phyloP scores from a whole-genome alignment of 2,888 invertebrate species.

The Embidobia sp. region DNA sequence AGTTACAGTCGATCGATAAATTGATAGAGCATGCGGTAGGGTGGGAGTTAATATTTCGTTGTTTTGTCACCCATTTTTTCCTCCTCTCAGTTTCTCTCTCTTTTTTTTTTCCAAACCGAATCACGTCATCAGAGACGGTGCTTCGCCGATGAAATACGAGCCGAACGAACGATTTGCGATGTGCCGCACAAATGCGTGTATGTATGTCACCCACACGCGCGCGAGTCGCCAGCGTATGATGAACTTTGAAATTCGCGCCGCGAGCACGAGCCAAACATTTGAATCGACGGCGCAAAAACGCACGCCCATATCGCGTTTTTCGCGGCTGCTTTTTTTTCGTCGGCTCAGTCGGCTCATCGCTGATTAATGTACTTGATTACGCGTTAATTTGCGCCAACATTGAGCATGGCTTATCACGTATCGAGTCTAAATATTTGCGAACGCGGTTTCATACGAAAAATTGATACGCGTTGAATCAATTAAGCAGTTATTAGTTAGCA shows the following conservation, averaged over 20 bases:
- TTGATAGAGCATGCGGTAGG: slow-evolving; percentile 65
- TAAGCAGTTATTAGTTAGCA: too few relatives aligned
- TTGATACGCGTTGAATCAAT: too few relatives aligned
- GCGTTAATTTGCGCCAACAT: slow-evolving; percentile 49
- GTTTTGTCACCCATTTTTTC: too few relatives aligned
- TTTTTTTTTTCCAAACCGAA: slow-evolving; percentile 37
- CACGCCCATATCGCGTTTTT: slow-evolving; percentile 13
- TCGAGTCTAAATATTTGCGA: too few relatives aligned
- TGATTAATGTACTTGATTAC: slow-evolving; percentile 45
- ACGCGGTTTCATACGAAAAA: too few relatives aligned
- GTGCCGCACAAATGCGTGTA: slow-evolving; percentile 53
- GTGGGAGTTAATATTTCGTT: slow-evolving; percentile 47
- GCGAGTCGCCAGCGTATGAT: slow-evolving; percentile 25
- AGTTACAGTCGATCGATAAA: slow-evolving; percentile 66
- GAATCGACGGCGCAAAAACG: slow-evolving; percentile 26
- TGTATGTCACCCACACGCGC: slow-evolving; percentile 42
- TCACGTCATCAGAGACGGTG: slow-evolving; percentile 55
- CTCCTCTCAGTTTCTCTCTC: too few relatives aligned
- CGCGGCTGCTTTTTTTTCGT: slow-evolving; percentile 11
- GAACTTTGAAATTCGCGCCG: slow-evolving; percentile 65
- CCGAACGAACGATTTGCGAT: slow-evolving; percentile 56
- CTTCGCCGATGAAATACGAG: slow-evolving; percentile 61
- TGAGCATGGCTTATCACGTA: too few relatives aligned
- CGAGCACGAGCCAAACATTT: slow-evolving; percentile 23
- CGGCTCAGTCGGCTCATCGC: slow-evolving; percentile 20